Base-by-base conservation (phyloP, 64 coral and sea anemone species). In the Stichodactyla mertensii region DNA sequence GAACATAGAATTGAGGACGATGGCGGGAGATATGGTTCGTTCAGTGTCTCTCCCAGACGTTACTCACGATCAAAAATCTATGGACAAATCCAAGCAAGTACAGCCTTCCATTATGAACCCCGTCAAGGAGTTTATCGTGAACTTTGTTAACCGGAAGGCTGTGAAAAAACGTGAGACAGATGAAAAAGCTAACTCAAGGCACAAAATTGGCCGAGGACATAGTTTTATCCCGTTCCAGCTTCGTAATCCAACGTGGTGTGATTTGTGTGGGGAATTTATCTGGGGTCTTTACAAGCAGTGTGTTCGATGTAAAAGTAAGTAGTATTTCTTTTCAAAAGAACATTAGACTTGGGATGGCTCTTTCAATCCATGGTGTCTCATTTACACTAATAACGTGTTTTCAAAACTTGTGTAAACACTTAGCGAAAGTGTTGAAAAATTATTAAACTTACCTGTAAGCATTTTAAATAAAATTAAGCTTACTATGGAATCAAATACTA, bases 181-280 rank as follows among this genome's bases (percentile, higher is more conserved):
- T 2, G 94, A 90, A 14, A 89, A 89, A 19, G 84, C 84, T 24
- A 74, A 90, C 52, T 56, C 62, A 45, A 71, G 82, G 57, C 80
- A 82, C 82, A 83, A 92, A 52, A 54, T 92, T 14, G 94, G 94
- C 9, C 88, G 91, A 10, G 94, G 94, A 56, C 94, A 97, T 85
- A 57, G 88, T 15, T 97, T 97, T 64, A 6, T 92, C 7, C 77
- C 88, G 22, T 69, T 59, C 86, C 61, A 92, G 85, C 85, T 97
- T 54, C 88, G 86, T n/a, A 97, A 97, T 61, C 94, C 94, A 51
- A 97, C 94, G 12, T 97, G 94, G 94, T 97, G 94, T 80, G 94
- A 97, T 31, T 90, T 89, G 60, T 97, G 94, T 82, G 94, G 94
- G 15, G 94, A 97, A 53, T 97, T 97, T 82, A 97, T 97, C 82